Evolutionary conservation across 2,888 invertebrate genomes (phyloP), one percentile per base, ranked within the genome.

Genomic region (Epirrhoe tristata): DNA sequence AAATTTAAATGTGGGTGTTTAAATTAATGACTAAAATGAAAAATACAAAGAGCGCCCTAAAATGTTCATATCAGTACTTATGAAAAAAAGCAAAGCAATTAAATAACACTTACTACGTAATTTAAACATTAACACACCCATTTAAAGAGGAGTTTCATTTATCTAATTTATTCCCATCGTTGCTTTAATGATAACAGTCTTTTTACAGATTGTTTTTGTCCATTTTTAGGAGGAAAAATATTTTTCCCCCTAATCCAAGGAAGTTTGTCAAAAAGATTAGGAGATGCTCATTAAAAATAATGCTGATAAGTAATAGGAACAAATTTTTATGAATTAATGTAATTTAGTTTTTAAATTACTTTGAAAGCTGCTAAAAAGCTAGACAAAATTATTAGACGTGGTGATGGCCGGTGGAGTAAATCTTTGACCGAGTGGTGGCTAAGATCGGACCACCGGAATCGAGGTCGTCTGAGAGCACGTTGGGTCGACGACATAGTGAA

Each of bases 91-190:
- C 51, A 39, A 17, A 43, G 39, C 53, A 66, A 58, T 67, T 58
- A 66, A 66, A 66, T 46, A 60, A 43, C 66, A 58, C 60, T 69
- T 67, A 70, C 39, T 57, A 69, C 57, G 55, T 78, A 78, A 81
- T 84, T 84, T 78, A 76, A 58, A 81, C 82, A 82, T 82, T 82
- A 82, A 79, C 81, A 77, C 78, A 76, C 74, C 76, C 80, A 81
- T 83, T 84, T 77, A 77, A 75, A 75, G 76, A 73, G 79, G 81
- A 80, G 78, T 83, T 83, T 84, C 81, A 82, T 84, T 85, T 79
- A 73, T 82, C 78, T 87, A 83, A 90, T 88, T 89, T 85, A 90
- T 87, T 70, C 77, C 79, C 78, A 77, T 82, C 83, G 79, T 87
- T 84, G 78, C 81, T 82, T 82, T 86, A 87, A 89, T 82, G 85